Evolutionary conservation across 2,113 vertebrate species (phyloP), one percentile per base, ranked within the genome.

Genomic region (Ia io): DNA sequence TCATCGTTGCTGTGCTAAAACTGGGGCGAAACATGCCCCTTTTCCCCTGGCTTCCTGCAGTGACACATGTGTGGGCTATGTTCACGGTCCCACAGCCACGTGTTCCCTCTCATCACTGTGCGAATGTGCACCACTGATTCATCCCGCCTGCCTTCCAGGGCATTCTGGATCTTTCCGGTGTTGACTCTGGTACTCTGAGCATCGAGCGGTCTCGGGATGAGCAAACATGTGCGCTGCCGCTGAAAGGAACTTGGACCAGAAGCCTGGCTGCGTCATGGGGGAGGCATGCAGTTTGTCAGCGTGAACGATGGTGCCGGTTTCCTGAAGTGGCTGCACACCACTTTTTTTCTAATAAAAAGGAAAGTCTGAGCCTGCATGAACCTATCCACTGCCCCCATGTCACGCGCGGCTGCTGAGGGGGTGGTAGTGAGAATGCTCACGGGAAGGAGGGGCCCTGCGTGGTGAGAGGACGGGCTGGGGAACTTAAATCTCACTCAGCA

Each of bases 21-120:
- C 23, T 30, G 40, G 17, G 11, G 47, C n/a, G 30, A n/a, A 49
- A 14, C 25, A 9, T 32, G 9, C 17, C 28, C 3, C 9, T 28
- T 65, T 44, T 32, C 37, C 69, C 40, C 37, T 2, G 37, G 4
- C 67, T 92, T 73, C 35, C 65, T 80, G 56, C 47, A 20, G 14
- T 16, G 40, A 18, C 13, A 13, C 1, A 0, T 59, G 47, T 53
- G 47, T 17, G 28, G 11, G 35, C 53, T 9, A 7, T 0, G 10
- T 10, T 17, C 0, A 0, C 11, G n/a, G n/a, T 63, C 18, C 35
- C 13, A 6, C 2, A 70, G 63, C 5, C 51, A 0, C 1, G 10
- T 14, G n/a, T 20, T 65, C 37, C 3, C 30, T 63, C 67, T 49
- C 32, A 9, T 44, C 14, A 30, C 32, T 49, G 69, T 17, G 9